Evolutionary conservation across 2,888 invertebrate genomes (phyloP).

Genomic region (Tiliacea aurago): DNA sequence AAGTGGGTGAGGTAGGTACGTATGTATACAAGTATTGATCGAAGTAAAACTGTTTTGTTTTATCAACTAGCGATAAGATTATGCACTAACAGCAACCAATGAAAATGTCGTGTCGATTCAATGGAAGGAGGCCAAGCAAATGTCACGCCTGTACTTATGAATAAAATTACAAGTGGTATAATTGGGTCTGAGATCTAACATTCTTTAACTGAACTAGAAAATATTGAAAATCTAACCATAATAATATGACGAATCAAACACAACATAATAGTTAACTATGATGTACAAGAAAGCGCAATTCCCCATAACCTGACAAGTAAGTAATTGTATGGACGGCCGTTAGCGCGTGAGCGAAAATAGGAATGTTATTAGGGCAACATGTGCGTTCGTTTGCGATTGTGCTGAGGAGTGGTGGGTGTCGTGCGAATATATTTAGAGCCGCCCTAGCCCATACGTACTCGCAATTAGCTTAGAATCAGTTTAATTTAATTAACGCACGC

Average conservation of each 20-base stretch:
- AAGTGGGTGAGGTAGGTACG: slow-evolving; percentile 67
- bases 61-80: slow-evolving; percentile 87
- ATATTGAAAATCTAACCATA: slow-evolving; percentile 3
- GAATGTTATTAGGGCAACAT: slow-evolving; percentile 69
- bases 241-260: neutral
- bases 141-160: slow-evolving; percentile 32
- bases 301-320: slow-evolving; percentile 50
- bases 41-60: slow-evolving; percentile 78
- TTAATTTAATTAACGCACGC: slow-evolving; percentile 81
- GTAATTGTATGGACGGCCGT: slow-evolving; percentile 50
- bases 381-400: slow-evolving; percentile 73
- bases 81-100: slow-evolving; percentile 76
- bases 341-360: slow-evolving; percentile 65
- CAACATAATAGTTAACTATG: slow-evolving; percentile 6
- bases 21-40: slow-evolving; percentile 77
- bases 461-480: slow-evolving; percentile 76
- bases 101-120: slow-evolving; percentile 71
- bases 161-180: slow-evolving; percentile 36
- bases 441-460: slow-evolving; percentile 72
- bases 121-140: slow-evolving; percentile 70
- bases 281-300: slow-evolving; percentile 33
- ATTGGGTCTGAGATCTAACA: neutral
- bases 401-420: slow-evolving; percentile 78
- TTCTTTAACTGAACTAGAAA: neutral
- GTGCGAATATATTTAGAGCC: slow-evolving; percentile 82